These are phyloP conservation scores for Pterocles gutturalis DNA, from an alignment of 2,113 vertebrate species.

Conservation along the genomic window DNA sequence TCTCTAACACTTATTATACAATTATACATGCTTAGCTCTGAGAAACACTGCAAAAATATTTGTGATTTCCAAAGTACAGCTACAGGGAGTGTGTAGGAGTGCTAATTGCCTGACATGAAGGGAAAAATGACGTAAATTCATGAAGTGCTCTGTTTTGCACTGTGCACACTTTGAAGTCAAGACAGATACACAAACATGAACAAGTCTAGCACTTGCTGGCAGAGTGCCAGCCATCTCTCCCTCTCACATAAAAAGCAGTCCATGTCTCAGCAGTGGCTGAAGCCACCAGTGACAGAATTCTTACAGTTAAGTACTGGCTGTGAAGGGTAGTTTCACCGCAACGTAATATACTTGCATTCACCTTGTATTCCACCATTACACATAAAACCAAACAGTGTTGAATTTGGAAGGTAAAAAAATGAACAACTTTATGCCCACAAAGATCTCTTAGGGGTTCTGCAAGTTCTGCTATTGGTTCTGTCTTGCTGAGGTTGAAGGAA, in stretches of 20 bases:
- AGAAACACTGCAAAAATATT: slow-evolving; percentile 66
- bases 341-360: not conserved
- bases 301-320: not conserved
- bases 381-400: not conserved
- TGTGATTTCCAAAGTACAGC: slow-evolving; percentile 54
- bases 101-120: slow-evolving; percentile 45
- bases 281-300: not conserved
- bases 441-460: not conserved
- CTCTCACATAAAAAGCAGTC: not conserved
- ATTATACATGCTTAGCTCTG: slow-evolving; percentile 33
- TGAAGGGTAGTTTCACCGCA: not conserved
- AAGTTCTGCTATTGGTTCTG: not conserved
- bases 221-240: not conserved
- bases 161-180: not conserved
- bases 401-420: not conserved
- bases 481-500: not conserved
- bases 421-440: not conserved
- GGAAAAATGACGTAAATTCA: not conserved
- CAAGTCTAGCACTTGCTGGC: not conserved
- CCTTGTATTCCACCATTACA: not conserved
- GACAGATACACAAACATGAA: not conserved
- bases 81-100: slow-evolving; percentile 60
- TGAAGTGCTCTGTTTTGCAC: not conserved
- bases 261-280: not conserved
- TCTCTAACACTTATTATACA: not conserved